Base-by-base conservation (phyloP, 1,140 invertebrate species). In the Pseudomyrmex gracilis region DNA sequence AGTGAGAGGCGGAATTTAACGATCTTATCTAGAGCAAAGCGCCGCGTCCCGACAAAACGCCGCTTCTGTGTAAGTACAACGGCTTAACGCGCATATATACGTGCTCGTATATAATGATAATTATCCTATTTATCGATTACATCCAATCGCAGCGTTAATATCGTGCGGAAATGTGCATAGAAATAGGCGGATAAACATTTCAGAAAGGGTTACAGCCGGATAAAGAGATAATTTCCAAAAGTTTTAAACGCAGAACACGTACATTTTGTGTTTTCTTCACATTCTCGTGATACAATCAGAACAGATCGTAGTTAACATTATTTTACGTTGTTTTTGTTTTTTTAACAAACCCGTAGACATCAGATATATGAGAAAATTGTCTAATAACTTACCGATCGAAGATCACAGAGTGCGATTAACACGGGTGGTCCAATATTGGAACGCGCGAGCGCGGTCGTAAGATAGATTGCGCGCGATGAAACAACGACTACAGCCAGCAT, bases 1-100 rank as follows among this genome's bases (percentile, higher is more conserved):
- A 77, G 61, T 53, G 73, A 43, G 61, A 43, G 47, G 12, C 47
- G 61, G 63, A 67, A 77, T 77, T 77, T 55, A 77, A 77, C 24
- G 61, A 53, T 77, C 61, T 77, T 67, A 66, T 77, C 61, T 34
- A 34, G 34, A 24, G 47, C 73, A 51, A 51, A 60, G 47, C 22
- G 22, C 47, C 17, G n/a, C n/a, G n/a, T n/a, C n/a, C n/a, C n/a
- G 60, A 76, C 60, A 77, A 22, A 66, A 20, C 20, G 47, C 34
- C 34, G 34, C 34, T 20, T 12, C 73, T 34, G 22, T 22, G 47
- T 77, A 77, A 77, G 66, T 66, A 53, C 3, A 34, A n/a, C 9
- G 15, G 10, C 43, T 20, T 34, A 76, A 43, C 10, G 17, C n/a
- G 8, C 8, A 13, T 53, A 34, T 34, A 7, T 7, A 7, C 15